These are phyloP conservation scores for Ctenodactylus gundi DNA, from an alignment of 2,113 vertebrate species.

Conservation along the genomic window DNA sequence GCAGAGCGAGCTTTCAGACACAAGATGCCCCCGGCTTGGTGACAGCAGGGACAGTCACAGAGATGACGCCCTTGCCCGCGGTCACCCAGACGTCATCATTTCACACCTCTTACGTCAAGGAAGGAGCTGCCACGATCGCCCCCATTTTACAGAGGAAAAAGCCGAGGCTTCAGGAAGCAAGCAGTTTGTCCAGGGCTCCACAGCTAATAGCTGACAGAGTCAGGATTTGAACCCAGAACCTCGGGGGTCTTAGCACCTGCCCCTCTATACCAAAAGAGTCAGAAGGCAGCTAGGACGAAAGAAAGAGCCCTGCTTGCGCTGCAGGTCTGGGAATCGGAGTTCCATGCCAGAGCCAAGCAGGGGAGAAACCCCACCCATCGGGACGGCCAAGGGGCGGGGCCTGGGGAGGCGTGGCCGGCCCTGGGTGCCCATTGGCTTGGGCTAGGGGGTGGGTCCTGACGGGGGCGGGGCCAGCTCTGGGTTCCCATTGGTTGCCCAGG, in stretches of 20 bases:
- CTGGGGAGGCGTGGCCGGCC: neutral
- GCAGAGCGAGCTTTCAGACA: neutral
- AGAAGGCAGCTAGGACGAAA: neutral
- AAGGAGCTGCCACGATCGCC: neutral
- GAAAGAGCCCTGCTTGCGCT: no score
- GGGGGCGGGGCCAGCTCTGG: neutral
- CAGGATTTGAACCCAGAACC: neutral
- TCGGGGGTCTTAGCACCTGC: neutral
- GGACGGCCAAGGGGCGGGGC: no score
- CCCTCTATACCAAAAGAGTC: neutral
- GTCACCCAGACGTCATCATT: no score
- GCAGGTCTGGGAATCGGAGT: neutral
- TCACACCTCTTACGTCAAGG: rapidly evolving
- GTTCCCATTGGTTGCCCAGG: constrained; percentile 30
- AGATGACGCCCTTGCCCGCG: no score
- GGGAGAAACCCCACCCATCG: no score
- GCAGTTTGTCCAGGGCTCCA: neutral
- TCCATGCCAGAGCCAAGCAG: no score
- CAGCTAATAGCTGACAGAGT: neutral
- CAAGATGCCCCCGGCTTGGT: neutral
- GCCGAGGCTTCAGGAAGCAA: neutral
- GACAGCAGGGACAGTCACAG: neutral
- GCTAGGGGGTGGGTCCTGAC: rapidly evolving
- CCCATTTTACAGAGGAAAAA: neutral
- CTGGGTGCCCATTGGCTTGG: no score